Percentiles rank a stretch among this genome's conserved stretches.
Conservation (phyloP, 2,113 vertebrate genomes). For the Gambusia holbrooki region DNA sequence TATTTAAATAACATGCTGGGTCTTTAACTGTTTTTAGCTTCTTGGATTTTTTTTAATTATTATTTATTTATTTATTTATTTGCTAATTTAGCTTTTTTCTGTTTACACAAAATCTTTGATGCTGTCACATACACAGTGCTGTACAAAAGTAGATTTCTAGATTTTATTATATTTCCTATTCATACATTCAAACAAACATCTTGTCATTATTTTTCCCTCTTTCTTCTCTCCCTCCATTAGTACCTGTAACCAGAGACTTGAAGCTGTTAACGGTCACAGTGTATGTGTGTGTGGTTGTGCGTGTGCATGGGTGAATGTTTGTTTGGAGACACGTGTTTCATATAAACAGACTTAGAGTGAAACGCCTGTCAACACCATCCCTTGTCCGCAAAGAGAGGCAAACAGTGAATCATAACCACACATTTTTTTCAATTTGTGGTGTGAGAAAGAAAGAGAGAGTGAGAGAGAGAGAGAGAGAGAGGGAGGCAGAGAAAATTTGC, state of each 20-base stretch:
- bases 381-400: constrained; percentile 8
- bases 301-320: constrained; percentile 12
- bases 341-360: constrained; percentile 65
- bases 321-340: constrained; percentile 40
- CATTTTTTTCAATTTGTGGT: not conserved
- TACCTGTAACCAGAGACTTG: constrained; percentile 34
- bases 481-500: constrained; percentile 3
- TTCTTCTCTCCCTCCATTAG: constrained; percentile 1
- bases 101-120: too few species aligned
- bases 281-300: constrained; percentile 20
- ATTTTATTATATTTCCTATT: too few species aligned
- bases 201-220: not conserved
- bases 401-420: constrained; percentile 33
- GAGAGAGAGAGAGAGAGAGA: too few species aligned
- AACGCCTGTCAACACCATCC: constrained; percentile 41
- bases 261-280: constrained; percentile 62
- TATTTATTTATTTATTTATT: too few species aligned
- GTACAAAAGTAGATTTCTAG: too few species aligned
- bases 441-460: not conserved
- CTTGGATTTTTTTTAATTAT: not conserved
- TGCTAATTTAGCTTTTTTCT: too few species aligned
- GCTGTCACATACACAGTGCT: too few species aligned
- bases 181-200: too few species aligned
- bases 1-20: too few species aligned
- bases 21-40: not conserved